Base-by-base conservation (phyloP, 2,113 vertebrate species). In the Prionailurus viverrinus region DNA sequence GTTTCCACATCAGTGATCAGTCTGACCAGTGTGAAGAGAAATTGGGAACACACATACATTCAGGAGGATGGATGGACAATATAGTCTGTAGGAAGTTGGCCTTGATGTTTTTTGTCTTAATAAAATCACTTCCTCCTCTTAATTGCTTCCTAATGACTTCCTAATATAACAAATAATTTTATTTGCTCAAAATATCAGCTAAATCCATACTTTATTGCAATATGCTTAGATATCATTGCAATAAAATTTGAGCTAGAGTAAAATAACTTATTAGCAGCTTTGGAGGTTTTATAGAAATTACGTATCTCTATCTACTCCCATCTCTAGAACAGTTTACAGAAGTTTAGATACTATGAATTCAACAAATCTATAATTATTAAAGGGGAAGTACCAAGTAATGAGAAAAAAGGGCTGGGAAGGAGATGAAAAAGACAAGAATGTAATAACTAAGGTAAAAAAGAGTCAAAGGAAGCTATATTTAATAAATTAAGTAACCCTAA, bases 1-100 rank as follows among this genome's bases (percentile, higher is more conserved):
- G 84, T 48, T 97, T 98, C 76, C 2, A 5, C 91, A 90, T 95
- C 87, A 91, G 33, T 97, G 73, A 97, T 96, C 73, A 87, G 58
- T 81, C 1, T 97, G 78, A 97, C 61, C 83, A 97, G 29, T 97
- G 76, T 85, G 78, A 68, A 95, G 74, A 97, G 69, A 91, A 96
- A 76, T 55, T 90, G 74, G 92, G 74, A 61, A 33, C 41, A 39
- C 71, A 87, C 74, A 80, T 1, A 11, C 19, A 84, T 29, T 89
- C 58, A 51, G 85, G 65, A 94, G 16, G 80, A 18, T 8, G 66
- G 63, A 93, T 93, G 41, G 41, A 96, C 45, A 97, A 92, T 91
- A 71, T 13, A 92, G 53, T 73, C 16, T 69, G 16, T 94, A 96
- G 97, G 58, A 91, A 93, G 41, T 80, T 82, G 68, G 66, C n/a